Conservation (phyloP, 2,888 invertebrate species). For the Dromius quadrimaculatus region DNA sequence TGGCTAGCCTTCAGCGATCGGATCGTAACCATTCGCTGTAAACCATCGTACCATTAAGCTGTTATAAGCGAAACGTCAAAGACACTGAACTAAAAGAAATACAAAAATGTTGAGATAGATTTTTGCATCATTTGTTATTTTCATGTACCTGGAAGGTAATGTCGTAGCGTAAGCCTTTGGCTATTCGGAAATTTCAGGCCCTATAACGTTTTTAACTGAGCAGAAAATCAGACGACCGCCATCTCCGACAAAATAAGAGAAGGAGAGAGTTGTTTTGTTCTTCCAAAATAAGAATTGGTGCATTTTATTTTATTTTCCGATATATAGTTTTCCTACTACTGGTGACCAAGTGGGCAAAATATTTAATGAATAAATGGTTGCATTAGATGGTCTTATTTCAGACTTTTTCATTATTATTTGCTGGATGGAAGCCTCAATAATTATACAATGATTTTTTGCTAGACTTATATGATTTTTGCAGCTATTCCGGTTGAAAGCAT, state of each 20-base stretch:
- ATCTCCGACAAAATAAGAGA: background rate
- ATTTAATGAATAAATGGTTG: no score
- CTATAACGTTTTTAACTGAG: constrained; percentile 16
- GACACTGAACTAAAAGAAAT: constrained; percentile 20
- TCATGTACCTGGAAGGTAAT: constrained; percentile 25
- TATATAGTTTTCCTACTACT: no score
- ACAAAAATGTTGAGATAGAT: constrained; percentile 26
- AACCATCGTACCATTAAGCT: background rate
- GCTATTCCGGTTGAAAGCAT: no score
- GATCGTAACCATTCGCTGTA: background rate
- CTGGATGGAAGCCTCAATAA: no score
- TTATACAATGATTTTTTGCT: no score
- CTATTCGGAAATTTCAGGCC: background rate
- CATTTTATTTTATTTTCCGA: no score
- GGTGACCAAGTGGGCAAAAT: no score
- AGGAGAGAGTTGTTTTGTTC: no score
- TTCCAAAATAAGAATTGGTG: no score
- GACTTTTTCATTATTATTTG: no score
- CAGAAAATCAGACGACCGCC: constrained; percentile 10
- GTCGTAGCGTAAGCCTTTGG: background rate
- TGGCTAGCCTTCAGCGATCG: constrained; percentile 1
- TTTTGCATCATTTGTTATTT: constrained; percentile 35
- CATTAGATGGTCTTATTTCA: no score
- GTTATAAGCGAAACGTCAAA: constrained; percentile 29
- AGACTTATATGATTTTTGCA: no score